phyloP scores from a whole-genome alignment of 2,888 invertebrate genomes.

The Seira musarum region DNA sequence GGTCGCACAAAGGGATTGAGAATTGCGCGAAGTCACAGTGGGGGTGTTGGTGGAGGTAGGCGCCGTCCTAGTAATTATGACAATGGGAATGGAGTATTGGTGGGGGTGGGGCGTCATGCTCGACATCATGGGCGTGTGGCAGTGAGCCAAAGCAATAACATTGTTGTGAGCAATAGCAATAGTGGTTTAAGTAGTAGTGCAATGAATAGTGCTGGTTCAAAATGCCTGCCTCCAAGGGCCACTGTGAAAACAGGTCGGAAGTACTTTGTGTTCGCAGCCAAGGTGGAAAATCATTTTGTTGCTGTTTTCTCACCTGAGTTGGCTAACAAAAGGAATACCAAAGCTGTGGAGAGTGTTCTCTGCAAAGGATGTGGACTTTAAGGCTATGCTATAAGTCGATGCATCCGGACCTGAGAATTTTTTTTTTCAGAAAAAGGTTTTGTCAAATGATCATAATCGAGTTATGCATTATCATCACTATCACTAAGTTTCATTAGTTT shows the following conservation, averaged over 20 bases:
- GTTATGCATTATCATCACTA: no score
- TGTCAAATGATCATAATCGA: slow-evolving; percentile 18
- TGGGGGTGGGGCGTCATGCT: no score
- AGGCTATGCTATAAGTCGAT: no score
- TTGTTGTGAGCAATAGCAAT: slow-evolving; percentile 44
- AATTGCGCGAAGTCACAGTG: slow-evolving; percentile 46
- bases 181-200: slow-evolving; percentile 47
- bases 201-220: slow-evolving; percentile 35
- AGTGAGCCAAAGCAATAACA: slow-evolving; percentile 45
- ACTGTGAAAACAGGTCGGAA: slow-evolving; percentile 69
- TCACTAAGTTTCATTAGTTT: background rate
- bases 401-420: slow-evolving; percentile 50
- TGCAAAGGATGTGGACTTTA: slow-evolving; percentile 70
- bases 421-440: background rate
- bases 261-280: slow-evolving; percentile 69
- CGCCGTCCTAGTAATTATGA: slow-evolving; percentile 43
- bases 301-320: slow-evolving; percentile 69
- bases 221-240: slow-evolving; percentile 68
- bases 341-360: slow-evolving; percentile 67
- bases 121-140: slow-evolving; percentile 55
- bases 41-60: background rate
- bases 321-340: slow-evolving; percentile 69
- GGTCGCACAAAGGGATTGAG: slow-evolving; percentile 42
- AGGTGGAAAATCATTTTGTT: slow-evolving; percentile 69
- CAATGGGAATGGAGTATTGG: slow-evolving; percentile 37